Base-by-base conservation (phyloP, 2,797 vertebrate genomes). In the Thamnophis elegans region DNA sequence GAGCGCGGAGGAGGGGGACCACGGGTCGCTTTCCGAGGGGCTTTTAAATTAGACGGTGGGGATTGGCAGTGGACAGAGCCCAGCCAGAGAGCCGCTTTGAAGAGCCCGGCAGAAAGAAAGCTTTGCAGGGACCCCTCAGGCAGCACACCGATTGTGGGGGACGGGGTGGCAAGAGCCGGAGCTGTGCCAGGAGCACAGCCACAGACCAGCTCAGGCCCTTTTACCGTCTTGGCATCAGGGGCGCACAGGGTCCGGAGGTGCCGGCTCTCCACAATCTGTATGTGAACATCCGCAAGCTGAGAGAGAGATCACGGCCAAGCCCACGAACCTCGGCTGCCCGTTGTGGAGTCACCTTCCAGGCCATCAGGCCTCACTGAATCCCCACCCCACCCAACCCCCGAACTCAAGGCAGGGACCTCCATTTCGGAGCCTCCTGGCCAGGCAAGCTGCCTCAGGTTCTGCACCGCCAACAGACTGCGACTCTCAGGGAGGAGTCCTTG, bases 201-300 rank as follows among this genome's bases (percentile, higher is more conserved):
- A 91, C 4, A 73, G 92, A 68, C 91, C 95, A 26, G 10, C 55
- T 91, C 56, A 22, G 92, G 32, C 88, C 90, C 91, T 60, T 95
- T 97, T 97, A 97, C 97, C 97, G 92, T 97, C 95, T 95, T 96
- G 91, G 95, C 95, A 89, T 97, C 97, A 65, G 96, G 94, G 91
- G 95, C 16, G 90, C 94, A 78, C 68, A 94, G 94, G 88, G 95
- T 97, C 95, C 95, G 95, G 93, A 94, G 85, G 93, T 90, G 88
- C 20, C 95, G 94, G 94, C 94, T 96, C 94, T 96, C 96, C 93
- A 95, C 59, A 26, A 97, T 97, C 97, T 97, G 98, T 92, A 91
- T 88, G 85, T 94, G 96, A 98, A 98, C 73, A 82, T 97, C 95
- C 98, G 97, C 96, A 97, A 97, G 94, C 95, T 95, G 97, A 95